Evolutionary conservation across 2,113 vertebrate species (phyloP), one percentile per base, ranked within the genome.

Genomic region (Forbesichthys papilliferus): DNA sequence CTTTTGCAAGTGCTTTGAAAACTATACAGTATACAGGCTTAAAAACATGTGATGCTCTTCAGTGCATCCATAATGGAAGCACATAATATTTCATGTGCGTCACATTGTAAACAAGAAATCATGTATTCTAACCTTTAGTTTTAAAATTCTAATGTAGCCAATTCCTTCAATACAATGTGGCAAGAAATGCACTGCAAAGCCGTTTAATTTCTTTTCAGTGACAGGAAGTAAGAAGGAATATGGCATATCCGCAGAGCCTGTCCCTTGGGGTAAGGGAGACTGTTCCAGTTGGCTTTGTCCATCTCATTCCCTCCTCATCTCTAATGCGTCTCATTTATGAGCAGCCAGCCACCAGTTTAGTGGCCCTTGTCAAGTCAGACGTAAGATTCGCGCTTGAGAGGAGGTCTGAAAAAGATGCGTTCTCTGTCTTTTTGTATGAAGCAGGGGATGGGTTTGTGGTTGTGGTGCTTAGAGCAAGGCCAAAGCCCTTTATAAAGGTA

Each of bases 401-500:
- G 48, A 73, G 49, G 36, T 68, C 81, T 73, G 61, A 68, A 60
- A 74, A 73, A 64, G 34, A 64, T 80, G 55, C 55, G 60, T 72
- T 74, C 82, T 71, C 75, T 62, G 61, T 85, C 61, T 74, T 61
- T 55, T 71, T 47, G 33, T 53, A 48, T 9, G 13, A 33, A 14
- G 61, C 67, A 58, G n/a, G 16, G 63, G 57, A 18, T 4, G 14
- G 48, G 53, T 36, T 20, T 66, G 54, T 62, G 83, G 72, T 62
- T 53, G 8, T 34, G 73, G 11, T 12, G 3, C n/a, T 11, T 83
- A 70, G 61, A 66, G 62, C 77, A 61, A 90, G 85, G 77, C 81
- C 82, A 77, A 90, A 85, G 77, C 81, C 82, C 74, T 5, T 68
- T 81, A 78, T 86, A 74, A 80, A 76, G 73, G 60, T 56, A 67